Evolutionary conservation across 2,888 invertebrate genomes (phyloP).

Genomic region (Urechis unicinctus): DNA sequence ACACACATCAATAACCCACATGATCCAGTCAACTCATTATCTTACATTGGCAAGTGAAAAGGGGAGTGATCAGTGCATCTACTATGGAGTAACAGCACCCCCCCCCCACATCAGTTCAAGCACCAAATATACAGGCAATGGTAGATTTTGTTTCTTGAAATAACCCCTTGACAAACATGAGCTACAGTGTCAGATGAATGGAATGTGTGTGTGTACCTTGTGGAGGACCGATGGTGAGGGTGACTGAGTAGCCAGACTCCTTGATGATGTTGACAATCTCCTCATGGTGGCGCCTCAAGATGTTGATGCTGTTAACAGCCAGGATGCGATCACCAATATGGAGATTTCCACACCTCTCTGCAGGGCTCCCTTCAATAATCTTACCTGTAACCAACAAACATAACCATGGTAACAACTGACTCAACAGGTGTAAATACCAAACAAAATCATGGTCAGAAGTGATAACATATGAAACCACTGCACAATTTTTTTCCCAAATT

Average conservation of each 20-base stretch:
- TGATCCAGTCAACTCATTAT: no score
- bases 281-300: slow-evolving; percentile 86
- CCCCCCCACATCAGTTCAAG: no score
- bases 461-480: neutral
- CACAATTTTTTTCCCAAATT: neutral
- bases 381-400: slow-evolving; percentile 74
- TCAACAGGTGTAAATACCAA: no score
- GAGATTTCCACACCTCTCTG: slow-evolving; percentile 82
- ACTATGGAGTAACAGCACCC: neutral
- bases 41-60: slow-evolving; percentile 1
- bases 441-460: no score
- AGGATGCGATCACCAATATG: slow-evolving; percentile 92
- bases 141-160: slow-evolving; percentile 26
- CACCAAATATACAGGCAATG: neutral
- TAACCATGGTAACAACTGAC: no score
- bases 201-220: no score
- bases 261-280: slow-evolving; percentile 96
- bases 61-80: slow-evolving; percentile 1
- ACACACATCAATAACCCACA: no score
- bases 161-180: no score
- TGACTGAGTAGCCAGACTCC: slow-evolving; percentile 86
- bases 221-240: slow-evolving; percentile 54
- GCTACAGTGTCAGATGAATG: no score
- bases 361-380: slow-evolving; percentile 90
- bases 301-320: slow-evolving; percentile 88